phyloP scores from a whole-genome alignment of 1,140 invertebrate genomes.

The Brachionus manjavacas region DNA sequence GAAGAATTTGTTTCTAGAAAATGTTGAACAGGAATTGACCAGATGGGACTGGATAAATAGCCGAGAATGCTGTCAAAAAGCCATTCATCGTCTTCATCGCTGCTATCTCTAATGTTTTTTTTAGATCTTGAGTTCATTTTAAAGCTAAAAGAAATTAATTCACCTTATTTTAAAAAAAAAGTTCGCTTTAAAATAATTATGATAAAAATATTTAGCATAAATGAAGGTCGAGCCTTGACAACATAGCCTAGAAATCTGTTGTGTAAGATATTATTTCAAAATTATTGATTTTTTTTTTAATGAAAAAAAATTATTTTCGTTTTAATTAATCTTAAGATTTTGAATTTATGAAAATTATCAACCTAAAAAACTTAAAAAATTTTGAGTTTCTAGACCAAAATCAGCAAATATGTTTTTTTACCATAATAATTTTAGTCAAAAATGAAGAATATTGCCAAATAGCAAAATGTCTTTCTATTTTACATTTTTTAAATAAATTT shows the following conservation, averaged over 20 bases:
- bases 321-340: too few relatives aligned
- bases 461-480: too few relatives aligned
- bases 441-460: too few relatives aligned
- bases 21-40: conserved; percentile 7
- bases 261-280: neutral
- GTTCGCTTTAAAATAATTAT: neutral
- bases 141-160: neutral
- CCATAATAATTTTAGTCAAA: too few relatives aligned
- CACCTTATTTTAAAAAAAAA: neutral
- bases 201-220: neutral
- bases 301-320: too few relatives aligned
- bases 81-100: conserved; percentile 2
- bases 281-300: conserved; percentile 7
- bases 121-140: neutral
- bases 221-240: neutral
- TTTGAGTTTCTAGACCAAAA: too few relatives aligned
- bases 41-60: conserved; percentile 10
- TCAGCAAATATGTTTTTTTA: too few relatives aligned
- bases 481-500: too few relatives aligned
- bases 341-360: too few relatives aligned
- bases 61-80: conserved; percentile 3
- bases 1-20: neutral
- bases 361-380: too few relatives aligned
- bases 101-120: neutral
- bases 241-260: neutral